Base-by-base conservation (phyloP, 1,140 invertebrate species). In the Ips nitidus region DNA sequence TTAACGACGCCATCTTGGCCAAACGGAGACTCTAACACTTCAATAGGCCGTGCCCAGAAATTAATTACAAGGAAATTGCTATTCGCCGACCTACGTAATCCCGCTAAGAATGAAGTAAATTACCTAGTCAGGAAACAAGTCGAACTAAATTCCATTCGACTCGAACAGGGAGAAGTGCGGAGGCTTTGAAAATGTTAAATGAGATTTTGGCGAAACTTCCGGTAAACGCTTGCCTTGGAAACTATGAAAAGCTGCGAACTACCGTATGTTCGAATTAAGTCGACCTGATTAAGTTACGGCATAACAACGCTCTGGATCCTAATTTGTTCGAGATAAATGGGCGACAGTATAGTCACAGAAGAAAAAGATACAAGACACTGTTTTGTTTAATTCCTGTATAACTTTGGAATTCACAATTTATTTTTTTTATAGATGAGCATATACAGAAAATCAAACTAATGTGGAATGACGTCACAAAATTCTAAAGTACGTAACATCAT, bases 61-160 rank as follows among this genome's bases (percentile, higher is more conserved):
- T 50, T 50, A 50, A 50, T 50, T 50, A 50, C 45, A 50, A 50
- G 45, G 45, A 50, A 50, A 50, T 50, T 50, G 45, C 45, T 50
- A 50, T 50, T 50, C 45, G 6, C 22, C 22, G 45, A 50, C 45
- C 45, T 50, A 6, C 45, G 22, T 50, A 50, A 50, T 50, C 45
- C 45, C 1, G 45, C 45, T 50, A 50, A 50, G 45, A 50, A 50
- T 50, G 45, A 50, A 50, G 45, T 50, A 50, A 50, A 50, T 50
- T 50, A 50, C 45, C 45, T 50, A 6, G 45, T 50, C 45, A 50
- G 45, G 45, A 50, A 50, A 50, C 45, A 50, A 50, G 45, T 50
- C 45, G 45, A 50, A 50, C 45, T 50, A 50, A 50, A 50, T 50
- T 50, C 45, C 45, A 8, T 50, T 50, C 45, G 45, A 50, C 45